Conservation (phyloP, 1,140 invertebrate genomes). For the Trypoxylus dichotomus region DNA sequence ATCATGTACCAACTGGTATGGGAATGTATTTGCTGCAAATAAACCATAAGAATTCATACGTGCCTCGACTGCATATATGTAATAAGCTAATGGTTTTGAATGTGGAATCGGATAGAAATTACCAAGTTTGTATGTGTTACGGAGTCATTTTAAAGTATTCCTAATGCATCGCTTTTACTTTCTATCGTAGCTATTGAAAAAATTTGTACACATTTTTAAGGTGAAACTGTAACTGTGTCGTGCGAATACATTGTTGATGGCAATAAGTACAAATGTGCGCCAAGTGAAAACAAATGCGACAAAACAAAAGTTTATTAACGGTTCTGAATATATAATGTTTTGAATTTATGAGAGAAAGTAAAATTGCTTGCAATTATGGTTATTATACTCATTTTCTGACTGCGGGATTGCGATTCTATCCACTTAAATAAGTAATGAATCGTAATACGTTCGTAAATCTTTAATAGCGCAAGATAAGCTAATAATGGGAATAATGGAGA, state of each 20-base stretch:
- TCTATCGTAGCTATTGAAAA: not conserved
- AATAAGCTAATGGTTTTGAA: not conserved
- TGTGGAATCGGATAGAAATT: conserved; percentile 1
- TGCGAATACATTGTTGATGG: not conserved
- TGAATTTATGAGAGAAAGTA: no score
- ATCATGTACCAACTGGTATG: not conserved
- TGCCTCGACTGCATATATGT: not conserved
- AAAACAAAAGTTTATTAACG: not conserved
- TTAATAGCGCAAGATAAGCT: no score
- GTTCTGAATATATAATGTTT: no score
- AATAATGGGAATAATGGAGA: no score
- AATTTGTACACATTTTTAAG: conserved; percentile 1
- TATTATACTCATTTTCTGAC: no score
- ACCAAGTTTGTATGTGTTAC: not conserved
- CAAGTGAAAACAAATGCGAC: not conserved
- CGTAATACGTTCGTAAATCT: no score
- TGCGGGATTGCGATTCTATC: no score
- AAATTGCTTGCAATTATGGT: no score
- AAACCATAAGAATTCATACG: not conserved
- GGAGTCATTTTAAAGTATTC: conserved; percentile 3
- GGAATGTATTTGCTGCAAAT: not conserved
- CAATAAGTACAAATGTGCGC: not conserved
- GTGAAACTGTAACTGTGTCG: conserved; percentile 6
- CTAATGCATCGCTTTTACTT: conserved; percentile 24
- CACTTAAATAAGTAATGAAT: no score